Conservation (phyloP, 2,797 vertebrate genomes). For the Rhinogobio ventralis region DNA sequence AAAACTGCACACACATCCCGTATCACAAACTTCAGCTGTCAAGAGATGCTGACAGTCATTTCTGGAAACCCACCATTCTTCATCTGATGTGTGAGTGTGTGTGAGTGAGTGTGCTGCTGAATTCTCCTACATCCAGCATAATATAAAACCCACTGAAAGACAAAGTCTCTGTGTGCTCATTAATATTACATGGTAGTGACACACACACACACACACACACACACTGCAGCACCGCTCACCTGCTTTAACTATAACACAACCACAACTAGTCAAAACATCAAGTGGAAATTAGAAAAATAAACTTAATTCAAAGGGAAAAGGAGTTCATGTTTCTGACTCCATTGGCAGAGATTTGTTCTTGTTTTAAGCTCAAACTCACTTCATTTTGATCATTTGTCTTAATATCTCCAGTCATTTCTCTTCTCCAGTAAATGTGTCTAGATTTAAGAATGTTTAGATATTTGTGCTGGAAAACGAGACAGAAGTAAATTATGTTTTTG, state of each 20-base stretch:
- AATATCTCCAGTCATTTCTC: too few species aligned
- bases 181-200: conserved; percentile 77
- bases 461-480: not conserved
- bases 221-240: conserved; percentile 4
- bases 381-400: too few species aligned
- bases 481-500: too few species aligned
- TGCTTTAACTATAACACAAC: not conserved
- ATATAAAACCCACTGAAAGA: conserved; percentile 55
- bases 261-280: not conserved
- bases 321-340: too few species aligned
- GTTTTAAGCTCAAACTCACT: not conserved
- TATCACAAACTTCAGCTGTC: conserved; percentile 62
- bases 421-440: too few species aligned
- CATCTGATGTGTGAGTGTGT: conserved; percentile 46
- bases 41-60: conserved; percentile 61
- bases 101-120: conserved; percentile 52
- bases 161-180: conserved; percentile 61
- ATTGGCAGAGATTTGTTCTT: too few species aligned
- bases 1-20: conserved; percentile 53
- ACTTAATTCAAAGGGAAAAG: too few species aligned
- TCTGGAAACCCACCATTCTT: conserved; percentile 47
- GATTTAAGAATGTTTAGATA: not conserved
- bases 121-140: conserved; percentile 48
- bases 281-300: not conserved
- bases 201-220: conserved; percentile 56